Conservation (phyloP, 2,113 vertebrate species). For the Taxidea taxus region DNA sequence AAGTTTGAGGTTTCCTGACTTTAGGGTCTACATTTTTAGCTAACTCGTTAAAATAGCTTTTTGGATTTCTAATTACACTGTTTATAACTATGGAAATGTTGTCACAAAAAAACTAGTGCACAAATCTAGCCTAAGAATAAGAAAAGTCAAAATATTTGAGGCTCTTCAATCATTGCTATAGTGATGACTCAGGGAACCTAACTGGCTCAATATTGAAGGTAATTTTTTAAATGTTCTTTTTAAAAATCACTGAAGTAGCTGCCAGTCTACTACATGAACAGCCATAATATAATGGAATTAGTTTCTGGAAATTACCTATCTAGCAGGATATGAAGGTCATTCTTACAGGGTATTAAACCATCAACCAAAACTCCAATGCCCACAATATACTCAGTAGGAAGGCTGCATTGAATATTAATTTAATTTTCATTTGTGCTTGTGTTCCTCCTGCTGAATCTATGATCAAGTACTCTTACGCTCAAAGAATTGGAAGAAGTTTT, state of each 20-base stretch:
- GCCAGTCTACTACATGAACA: neutral
- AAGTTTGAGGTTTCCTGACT: neutral
- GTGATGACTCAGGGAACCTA: neutral
- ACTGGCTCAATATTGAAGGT: neutral
- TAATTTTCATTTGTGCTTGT: neutral
- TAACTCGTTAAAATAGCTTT: neutral
- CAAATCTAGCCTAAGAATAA: neutral
- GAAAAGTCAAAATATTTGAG: neutral
- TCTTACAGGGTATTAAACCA: neutral
- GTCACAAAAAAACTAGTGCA: neutral
- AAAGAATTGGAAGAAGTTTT: neutral
- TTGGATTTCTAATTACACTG: neutral
- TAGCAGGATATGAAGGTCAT: neutral
- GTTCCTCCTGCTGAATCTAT: neutral
- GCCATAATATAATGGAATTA: neutral
- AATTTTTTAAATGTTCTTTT: neutral
- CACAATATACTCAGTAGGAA: neutral
- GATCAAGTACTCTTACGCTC: neutral
- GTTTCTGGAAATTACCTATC: slow-evolving; percentile 2
- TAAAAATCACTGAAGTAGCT: neutral
- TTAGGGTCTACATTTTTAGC: neutral
- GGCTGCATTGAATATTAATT: neutral
- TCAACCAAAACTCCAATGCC: neutral
- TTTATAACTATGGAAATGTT: neutral
- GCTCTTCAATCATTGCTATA: neutral